phyloP scores from a whole-genome alignment of 2,797 vertebrate genomes.

The Dicrostonyx torquatus region DNA sequence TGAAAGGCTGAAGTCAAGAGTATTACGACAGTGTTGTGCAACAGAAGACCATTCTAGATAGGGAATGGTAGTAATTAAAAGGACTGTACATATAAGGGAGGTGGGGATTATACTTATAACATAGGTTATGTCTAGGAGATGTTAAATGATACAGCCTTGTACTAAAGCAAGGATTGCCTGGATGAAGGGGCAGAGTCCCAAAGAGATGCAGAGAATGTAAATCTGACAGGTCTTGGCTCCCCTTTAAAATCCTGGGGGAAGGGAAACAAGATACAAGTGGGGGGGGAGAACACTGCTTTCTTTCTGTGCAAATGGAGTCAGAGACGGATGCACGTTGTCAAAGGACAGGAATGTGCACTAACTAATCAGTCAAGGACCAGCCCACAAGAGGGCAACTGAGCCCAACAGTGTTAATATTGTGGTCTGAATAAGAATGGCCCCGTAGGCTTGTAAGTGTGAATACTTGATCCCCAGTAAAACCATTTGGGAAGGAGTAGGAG shows the following conservation, averaged over 20 bases:
- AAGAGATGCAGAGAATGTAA: background rate
- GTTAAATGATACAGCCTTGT: background rate
- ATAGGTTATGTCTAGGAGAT: background rate
- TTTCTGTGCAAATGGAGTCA: background rate
- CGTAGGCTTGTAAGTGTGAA: background rate
- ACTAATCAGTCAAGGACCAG: background rate
- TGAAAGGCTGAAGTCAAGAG: background rate
- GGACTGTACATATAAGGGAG: background rate
- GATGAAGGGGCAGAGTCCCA: background rate
- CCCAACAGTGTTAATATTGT: background rate
- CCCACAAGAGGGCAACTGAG: background rate
- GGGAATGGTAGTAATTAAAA: background rate
- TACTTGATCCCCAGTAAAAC: background rate
- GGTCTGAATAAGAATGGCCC: background rate
- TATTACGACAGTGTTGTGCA: background rate
- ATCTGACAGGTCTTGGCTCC: background rate
- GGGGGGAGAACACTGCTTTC: background rate
- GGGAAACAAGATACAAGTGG: background rate
- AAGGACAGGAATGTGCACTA: background rate
- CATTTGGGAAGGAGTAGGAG: background rate
- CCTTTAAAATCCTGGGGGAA: background rate
- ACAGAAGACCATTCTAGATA: background rate
- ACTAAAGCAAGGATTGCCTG: background rate
- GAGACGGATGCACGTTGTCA: background rate
- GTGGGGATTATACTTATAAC: background rate